Evolutionary conservation across 2,113 vertebrate genomes (phyloP), one percentile per base, ranked within the genome.

Genomic region (Stictonetta naevosa): DNA sequence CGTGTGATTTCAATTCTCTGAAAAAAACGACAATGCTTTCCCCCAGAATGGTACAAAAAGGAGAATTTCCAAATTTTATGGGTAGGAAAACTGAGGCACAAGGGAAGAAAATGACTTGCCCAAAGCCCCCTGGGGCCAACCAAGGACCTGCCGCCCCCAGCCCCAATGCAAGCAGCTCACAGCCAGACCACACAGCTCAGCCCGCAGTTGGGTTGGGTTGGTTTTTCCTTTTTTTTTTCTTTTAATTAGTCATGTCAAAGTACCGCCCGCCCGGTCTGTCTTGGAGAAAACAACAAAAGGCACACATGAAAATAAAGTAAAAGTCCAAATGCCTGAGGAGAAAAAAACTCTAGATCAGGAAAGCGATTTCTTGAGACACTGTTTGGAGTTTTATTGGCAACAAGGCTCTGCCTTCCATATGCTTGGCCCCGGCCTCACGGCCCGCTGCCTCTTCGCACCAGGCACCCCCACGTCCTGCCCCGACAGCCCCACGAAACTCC

Each of bases 301-400:
- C 88, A 88, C 69, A 10, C 17, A 28, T 42, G 25, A 10, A 77
- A 52, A 38, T 5, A 3, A 93, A 74, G 55, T 5, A 15, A 28
- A 48, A 87, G 20, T 26, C 72, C 71, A 82, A 76, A 86, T 3
- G 81, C 92, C 95, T 93, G 95, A 95, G 91, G 94, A 66, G 94
- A 89, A 96, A 92, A 63, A 67, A 92, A 86, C 78, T 92, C 69
- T 83, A 50, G 64, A 33, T 71, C 26, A 44, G 94, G 68, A 87
- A 87, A 59, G 62, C 7, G 1, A 50, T 60, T 91, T 82, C 83
- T 73, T 50, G 26, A 85, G 86, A 73, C 78, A 64, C 33, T 34
- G 44, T 64, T 87, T 52, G 88, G 92, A 92, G 78, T 78, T 86
- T 88, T 83, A 74, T 90, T 95, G 95, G 95, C 92, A 92, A 76